Conservation (phyloP, 2,888 invertebrate genomes). For the Agriopis marginaria region DNA sequence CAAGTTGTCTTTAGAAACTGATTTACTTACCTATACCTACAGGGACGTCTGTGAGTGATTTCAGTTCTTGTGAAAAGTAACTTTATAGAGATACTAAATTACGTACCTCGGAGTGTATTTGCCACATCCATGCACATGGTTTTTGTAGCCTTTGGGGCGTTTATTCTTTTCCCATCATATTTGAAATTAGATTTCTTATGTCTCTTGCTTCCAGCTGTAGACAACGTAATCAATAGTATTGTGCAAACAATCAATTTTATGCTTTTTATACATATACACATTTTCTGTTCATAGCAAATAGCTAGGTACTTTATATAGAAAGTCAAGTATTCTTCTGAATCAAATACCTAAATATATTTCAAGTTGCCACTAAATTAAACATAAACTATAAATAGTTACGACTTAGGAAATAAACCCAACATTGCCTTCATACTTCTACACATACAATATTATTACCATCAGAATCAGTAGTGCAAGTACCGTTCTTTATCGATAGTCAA, state of each 20-base stretch:
- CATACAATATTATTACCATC: too few relatives aligned
- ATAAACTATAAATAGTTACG: background rate
- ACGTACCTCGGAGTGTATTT: conserved; percentile 63
- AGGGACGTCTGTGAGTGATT: too few relatives aligned
- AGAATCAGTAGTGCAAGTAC: too few relatives aligned
- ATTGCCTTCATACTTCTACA: too few relatives aligned
- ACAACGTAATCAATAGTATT: background rate
- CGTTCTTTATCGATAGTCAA: too few relatives aligned
- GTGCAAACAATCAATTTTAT: background rate
- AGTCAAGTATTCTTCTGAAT: background rate
- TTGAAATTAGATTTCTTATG: conserved; percentile 22
- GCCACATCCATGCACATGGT: conserved; percentile 57
- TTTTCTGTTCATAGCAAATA: background rate
- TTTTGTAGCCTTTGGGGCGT: conserved; percentile 42
- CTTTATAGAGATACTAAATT: background rate
- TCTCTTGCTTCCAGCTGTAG: conserved; percentile 1
- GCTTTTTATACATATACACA: background rate
- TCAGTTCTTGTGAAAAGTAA: too few relatives aligned
- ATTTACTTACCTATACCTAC: too few relatives aligned
- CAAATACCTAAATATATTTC: background rate
- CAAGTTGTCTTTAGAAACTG: too few relatives aligned
- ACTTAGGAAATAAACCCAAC: background rate
- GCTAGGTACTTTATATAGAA: background rate
- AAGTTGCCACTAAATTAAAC: background rate
- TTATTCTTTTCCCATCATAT: conserved; percentile 30